Base-by-base conservation (phyloP, 1,140 invertebrate species). In the Ips nitidus region DNA sequence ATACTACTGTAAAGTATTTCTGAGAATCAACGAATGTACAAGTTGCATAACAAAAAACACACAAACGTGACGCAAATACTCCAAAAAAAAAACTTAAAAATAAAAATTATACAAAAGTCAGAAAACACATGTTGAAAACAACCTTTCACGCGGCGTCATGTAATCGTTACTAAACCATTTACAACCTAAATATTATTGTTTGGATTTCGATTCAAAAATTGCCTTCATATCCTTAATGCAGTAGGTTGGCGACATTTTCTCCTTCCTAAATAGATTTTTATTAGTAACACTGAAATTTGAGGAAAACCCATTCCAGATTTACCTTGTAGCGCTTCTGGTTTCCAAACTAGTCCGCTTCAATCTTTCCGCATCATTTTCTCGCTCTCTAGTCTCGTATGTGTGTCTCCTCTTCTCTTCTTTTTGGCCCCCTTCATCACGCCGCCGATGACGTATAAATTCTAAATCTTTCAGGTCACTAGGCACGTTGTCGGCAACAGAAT, bases 141-240 rank as follows among this genome's bases (percentile, higher is more conserved):
- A 37, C 37, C 37, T 37, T 6, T 22, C 3, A 56, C n/a, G 41
- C n/a, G 36, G n/a, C 36, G 58, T 60, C 8, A 47, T 7, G 43
- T 41, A 60, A 42, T 36, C 8, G 40, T 41, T 36, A 47, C 43
- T 47, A 40, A 60, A 36, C 38, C 7, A 63, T 52, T 52, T 6
- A 66, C 41, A 38, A 40, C 38, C 8, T 7, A 50, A 37, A 47
- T 37, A 53, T 75, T 79, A 80, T 75, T 81, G 79, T 76, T 80
- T 79, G 74, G 83, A 84, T 78, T 84, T 83, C 75, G 83, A 84
- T 82, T 92, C 90, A 80, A 92, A 92, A 75, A 91, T 86, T 52
- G 90, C 90, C 67, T 90, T 88, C 86, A 92, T 90, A 78, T 92
- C 89, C 75, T 87, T 86, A 76, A 92, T 91, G 76, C 88, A 89